Evolutionary conservation across 2,797 vertebrate species (phyloP), one percentile per base, ranked within the genome.

Genomic region (Ptychobarbus kaznakovi): DNA sequence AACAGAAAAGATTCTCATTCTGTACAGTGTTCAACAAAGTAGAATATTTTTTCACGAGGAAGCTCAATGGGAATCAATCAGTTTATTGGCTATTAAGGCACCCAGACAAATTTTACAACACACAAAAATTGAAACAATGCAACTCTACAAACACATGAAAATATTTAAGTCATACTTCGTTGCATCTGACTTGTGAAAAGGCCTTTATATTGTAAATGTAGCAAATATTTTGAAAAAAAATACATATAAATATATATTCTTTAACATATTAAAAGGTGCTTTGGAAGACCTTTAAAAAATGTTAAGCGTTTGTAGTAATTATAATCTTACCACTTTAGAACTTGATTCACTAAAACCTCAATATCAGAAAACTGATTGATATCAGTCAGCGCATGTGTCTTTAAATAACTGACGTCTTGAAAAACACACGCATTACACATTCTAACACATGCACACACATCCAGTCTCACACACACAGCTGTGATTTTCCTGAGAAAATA

Each of bases 401-500:
- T 66, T 46, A 86, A 84, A 79, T 49, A 80, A 81, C 61, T 42
- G 63, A 75, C 66, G 46, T 35, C 32, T 46, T 56, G 65, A 81
- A 81, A 80, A 58, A 73, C 38, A 35, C 72, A 80, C 80, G 63
- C 32, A 38, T 76, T 66, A 81, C n/a, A 70, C 10, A 7, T 63
- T 28, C 72, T 82, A 58, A 32, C 49, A 73, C 46, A 69, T 28
- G 18, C 56, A 75, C n/a, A 83, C 80, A 65, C 32, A 72, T 35
- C 69, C 49, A 73, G 58, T 69, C 63, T 49, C 49, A 65, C 80
- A 87, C 80, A 87, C 66, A 68, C 70, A 74, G 56, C 49, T 66
- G 76, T 63, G 53, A 82, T 78, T 83, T 44, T 38, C 28, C 25
- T 38, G 42, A 87, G 56, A 83, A 86, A 89, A 73, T 69, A 83